Percentiles rank a stretch among this genome's conserved stretches.
Evolutionary conservation across 2,888 invertebrate species (phyloP).

Genomic region (Bhutanitis thaidina): DNA sequence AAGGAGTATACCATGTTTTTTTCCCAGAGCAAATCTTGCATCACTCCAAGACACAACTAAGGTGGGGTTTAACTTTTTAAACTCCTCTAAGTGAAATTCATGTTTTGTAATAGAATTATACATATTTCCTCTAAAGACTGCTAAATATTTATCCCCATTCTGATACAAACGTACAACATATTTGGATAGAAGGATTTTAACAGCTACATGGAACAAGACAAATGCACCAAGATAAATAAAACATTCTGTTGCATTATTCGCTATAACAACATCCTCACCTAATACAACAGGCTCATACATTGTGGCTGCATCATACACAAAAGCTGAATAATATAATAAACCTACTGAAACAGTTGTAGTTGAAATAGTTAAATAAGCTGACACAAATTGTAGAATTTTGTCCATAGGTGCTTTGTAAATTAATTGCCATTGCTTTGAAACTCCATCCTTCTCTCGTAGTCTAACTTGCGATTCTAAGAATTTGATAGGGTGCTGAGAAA

Average conservation of each 20-base stretch:
- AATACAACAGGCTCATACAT: constrained; percentile 51
- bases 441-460: constrained; percentile 54
- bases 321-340: constrained; percentile 51
- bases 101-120: constrained; percentile 53
- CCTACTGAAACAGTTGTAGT: constrained; percentile 39
- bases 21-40: constrained; percentile 57
- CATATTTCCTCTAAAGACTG: constrained; percentile 57
- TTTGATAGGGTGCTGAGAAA: constrained; percentile 49
- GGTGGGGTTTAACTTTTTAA: constrained; percentile 54
- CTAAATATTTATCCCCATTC: constrained; percentile 64
- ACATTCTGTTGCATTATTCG: constrained; percentile 56
- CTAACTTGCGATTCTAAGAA: constrained; percentile 55
- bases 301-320: constrained; percentile 44
- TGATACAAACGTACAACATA: constrained; percentile 65
- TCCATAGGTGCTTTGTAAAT: constrained; percentile 73
- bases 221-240: constrained; percentile 57
- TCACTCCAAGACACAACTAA: constrained; percentile 61
- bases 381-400: constrained; percentile 43
- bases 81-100: constrained; percentile 56
- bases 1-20: constrained; percentile 59
- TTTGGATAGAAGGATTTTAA: constrained; percentile 58
- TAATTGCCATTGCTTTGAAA: constrained; percentile 55
- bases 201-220: constrained; percentile 48
- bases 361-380: constrained; percentile 54
- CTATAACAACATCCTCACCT: constrained; percentile 56